A percentile compares a stretch with the other conserved stretches of the same genome.
phyloP scores from a whole-genome alignment of 2,113 vertebrate species.

The Nyctereutes procyonoides region DNA sequence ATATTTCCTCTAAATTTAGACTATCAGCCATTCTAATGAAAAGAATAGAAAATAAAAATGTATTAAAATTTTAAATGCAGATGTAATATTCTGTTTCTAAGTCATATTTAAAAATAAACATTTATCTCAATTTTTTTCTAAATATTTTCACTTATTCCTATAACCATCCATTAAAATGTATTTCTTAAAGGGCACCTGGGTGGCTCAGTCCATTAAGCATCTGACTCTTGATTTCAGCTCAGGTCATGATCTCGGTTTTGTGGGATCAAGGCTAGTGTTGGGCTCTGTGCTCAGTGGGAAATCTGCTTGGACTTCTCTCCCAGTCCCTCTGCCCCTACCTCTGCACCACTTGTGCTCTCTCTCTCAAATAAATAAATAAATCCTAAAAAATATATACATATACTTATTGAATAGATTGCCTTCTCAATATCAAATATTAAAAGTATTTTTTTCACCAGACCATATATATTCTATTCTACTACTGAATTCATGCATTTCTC shows the following conservation, averaged over 20 bases:
- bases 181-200: neutral
- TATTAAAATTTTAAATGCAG: neutral
- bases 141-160: neutral
- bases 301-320: neutral
- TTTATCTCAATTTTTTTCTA: neutral
- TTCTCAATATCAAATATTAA: neutral
- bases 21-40: accelerated
- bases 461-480: neutral
- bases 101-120: neutral
- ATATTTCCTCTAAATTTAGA: neutral
- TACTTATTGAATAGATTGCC: neutral
- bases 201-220: neutral
- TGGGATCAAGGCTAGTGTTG: neutral
- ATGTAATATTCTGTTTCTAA: neutral
- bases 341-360: neutral
- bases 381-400: neutral
- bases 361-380: neutral
- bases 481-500: neutral
- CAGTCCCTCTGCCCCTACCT: neutral
- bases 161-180: neutral
- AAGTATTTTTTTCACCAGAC: neutral
- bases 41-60: neutral
- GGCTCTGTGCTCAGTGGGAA: neutral
- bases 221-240: neutral
- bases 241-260: neutral